Evolutionary conservation across 1,140 invertebrate genomes (phyloP).

Genomic region (Heliconius hermathena): DNA sequence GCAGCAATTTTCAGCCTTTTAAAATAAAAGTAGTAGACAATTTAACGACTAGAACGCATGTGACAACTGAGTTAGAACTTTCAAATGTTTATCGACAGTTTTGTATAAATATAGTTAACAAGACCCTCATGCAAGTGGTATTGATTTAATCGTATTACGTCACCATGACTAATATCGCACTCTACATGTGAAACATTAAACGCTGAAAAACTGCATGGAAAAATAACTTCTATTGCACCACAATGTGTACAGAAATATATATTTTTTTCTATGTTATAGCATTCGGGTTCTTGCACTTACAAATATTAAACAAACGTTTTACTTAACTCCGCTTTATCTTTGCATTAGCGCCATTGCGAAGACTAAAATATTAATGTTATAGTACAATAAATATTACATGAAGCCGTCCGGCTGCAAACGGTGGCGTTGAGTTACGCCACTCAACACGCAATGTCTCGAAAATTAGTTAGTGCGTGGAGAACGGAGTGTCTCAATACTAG

Average conservation of each 20-base stretch:
- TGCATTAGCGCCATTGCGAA: background rate
- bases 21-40: background rate
- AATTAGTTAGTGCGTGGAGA: no score
- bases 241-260: background rate
- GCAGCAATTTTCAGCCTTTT: no score
- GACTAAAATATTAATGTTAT: background rate
- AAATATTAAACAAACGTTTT: conserved; percentile 3
- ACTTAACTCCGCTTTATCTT: background rate
- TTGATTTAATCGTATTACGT: conserved; percentile 8
- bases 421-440: no score
- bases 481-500: no score
- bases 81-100: background rate
- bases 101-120: background rate
- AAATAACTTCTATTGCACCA: background rate
- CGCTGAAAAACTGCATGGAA: background rate
- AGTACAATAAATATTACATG: background rate
- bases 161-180: conserved; percentile 10
- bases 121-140: background rate
- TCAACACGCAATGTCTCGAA: no score
- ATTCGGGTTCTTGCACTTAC: background rate
- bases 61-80: background rate
- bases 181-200: conserved; percentile 13
- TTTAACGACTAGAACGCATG: no score
- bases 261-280: background rate
- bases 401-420: no score